These are phyloP conservation scores for Orchesellides sinensis DNA, from an alignment of 2,888 invertebrate species.

Conservation along the genomic window DNA sequence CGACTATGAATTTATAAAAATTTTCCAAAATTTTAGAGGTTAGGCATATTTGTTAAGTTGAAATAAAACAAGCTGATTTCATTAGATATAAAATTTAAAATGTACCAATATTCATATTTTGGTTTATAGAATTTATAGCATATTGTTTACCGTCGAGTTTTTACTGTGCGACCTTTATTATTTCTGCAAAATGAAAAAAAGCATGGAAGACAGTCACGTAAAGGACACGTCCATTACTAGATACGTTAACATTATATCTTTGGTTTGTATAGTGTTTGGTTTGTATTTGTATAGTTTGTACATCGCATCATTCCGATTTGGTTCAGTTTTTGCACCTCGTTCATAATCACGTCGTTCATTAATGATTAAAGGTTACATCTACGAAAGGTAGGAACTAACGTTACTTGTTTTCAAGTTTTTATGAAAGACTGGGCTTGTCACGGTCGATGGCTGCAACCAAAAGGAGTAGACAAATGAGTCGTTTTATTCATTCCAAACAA, in stretches of 20 bases:
- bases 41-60: too few species aligned
- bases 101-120: background rate
- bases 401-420: background rate
- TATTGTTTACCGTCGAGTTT: background rate
- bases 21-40: constrained; percentile 70
- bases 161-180: background rate
- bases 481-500: constrained; percentile 5
- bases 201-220: too few species aligned
- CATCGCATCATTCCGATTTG: background rate
- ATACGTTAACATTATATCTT: background rate
- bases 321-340: background rate
- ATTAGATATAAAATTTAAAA: background rate
- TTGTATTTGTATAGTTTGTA: background rate
- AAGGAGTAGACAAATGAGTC: background rate
- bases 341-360: background rate
- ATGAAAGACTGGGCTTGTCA: constrained; percentile 15
- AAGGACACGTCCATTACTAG: background rate
- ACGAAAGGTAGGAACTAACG: background rate
- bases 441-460: background rate
- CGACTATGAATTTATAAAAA: constrained; percentile 71
- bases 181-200: background rate
- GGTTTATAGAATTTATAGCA: background rate
- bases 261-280: background rate
- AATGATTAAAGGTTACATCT: background rate
- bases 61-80: too few species aligned